phyloP scores from a whole-genome alignment of 2,797 vertebrate genomes.

The Clarias platycephalus region DNA sequence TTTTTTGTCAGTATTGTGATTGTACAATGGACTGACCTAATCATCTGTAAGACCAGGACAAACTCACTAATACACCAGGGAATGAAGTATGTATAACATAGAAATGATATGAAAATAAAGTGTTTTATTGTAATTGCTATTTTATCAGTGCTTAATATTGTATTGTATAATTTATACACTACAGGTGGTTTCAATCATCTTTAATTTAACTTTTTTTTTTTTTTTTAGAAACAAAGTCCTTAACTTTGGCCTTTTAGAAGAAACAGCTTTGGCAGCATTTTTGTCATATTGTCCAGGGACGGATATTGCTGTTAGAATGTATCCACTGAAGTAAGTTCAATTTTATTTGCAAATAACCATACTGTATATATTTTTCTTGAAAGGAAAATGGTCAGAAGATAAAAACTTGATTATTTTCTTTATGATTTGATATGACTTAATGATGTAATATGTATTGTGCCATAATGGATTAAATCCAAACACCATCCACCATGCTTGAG shows the following conservation, averaged over 20 bases:
- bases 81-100: slow-evolving; percentile 83
- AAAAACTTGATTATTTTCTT: neutral
- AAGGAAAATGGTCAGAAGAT: neutral
- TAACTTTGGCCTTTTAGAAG: slow-evolving; percentile 97
- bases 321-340: slow-evolving; percentile 88
- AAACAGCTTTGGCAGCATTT: slow-evolving; percentile 93
- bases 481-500: neutral
- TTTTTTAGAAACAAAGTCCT: slow-evolving; percentile 89
- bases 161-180: neutral
- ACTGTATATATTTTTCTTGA: neutral
- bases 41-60: slow-evolving; percentile 97
- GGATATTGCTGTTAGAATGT: slow-evolving; percentile 94
- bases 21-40: slow-evolving; percentile 95
- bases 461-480: neutral
- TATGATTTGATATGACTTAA: neutral
- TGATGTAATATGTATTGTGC: neutral
- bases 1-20: slow-evolving; percentile 96
- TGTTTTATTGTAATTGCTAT: neutral
- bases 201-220: neutral
- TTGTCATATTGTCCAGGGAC: slow-evolving; percentile 94
- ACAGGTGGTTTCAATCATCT: neutral
- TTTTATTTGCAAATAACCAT: neutral
- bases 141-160: neutral
- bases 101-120: neutral
- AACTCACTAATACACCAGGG: slow-evolving; percentile 96